These are phyloP conservation scores for Camponotus pennsylvanicus DNA, from an alignment of 1,140 invertebrate species.

Conservation along the genomic window DNA sequence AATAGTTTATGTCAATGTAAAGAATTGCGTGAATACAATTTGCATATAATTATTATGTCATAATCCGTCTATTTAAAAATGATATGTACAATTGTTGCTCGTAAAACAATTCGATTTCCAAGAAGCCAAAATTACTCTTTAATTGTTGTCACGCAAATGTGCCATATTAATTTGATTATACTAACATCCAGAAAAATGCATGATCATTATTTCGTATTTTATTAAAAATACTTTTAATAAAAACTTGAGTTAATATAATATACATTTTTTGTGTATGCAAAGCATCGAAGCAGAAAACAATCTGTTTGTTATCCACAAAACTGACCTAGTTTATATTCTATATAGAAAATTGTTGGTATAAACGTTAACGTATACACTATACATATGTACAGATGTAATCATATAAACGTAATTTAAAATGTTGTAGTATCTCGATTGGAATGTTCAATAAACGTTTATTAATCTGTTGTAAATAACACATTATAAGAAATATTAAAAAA, in stretches of 20 bases:
- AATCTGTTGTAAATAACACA: slow-evolving; percentile 7
- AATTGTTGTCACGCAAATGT: not conserved
- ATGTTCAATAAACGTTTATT: slow-evolving; percentile 40
- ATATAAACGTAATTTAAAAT: slow-evolving; percentile 23
- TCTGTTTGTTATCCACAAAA: slow-evolving; percentile 32
- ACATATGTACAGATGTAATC: slow-evolving; percentile 19
- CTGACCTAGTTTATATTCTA: slow-evolving; percentile 37
- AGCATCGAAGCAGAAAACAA: slow-evolving; percentile 9
- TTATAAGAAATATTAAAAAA: slow-evolving; percentile 11
- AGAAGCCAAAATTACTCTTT: not conserved
- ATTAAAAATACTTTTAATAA: not conserved
- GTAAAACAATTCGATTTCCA: not conserved
- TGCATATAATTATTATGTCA: not conserved
- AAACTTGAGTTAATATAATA: not conserved
- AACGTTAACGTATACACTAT: slow-evolving; percentile 6
- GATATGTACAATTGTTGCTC: not conserved
- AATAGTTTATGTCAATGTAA: not conserved
- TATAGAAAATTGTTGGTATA: slow-evolving; percentile 29
- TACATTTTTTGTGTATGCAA: not conserved
- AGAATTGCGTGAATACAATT: not conserved
- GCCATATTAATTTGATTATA: not conserved
- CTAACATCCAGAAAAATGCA: not conserved
- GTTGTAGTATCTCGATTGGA: slow-evolving; percentile 31
- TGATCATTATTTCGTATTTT: not conserved
- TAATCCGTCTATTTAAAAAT: not conserved